Evolutionary conservation across 23 tunicate species (phyloP), one percentile per base, ranked within the genome.

Genomic region (Halocynthia aurantium): DNA sequence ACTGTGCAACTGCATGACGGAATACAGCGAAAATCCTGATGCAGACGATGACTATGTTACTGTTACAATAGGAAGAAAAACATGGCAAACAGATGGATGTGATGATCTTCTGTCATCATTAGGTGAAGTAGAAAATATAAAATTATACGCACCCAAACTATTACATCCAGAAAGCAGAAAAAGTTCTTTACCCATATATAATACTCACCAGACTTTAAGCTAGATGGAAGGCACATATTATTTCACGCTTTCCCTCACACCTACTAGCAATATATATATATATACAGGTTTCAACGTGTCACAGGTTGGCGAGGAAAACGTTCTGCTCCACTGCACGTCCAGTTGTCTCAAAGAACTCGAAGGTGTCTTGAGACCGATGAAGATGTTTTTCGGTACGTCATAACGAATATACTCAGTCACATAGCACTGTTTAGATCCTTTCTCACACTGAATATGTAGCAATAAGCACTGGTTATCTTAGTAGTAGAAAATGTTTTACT

Each of bases 31-130:
- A 2, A 65, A 15, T 20, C 15, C 10, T 1, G 31, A 65, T 65
- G 19, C 22, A 8, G 56, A 11, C 63, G 13, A 20, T 20, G 76
- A 56, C 10, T 49, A 22, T 20, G 57, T 44, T 11, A 49, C 55
- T 52, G 18, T 17, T 70, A 49, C 50, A 0, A 51, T 84, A 49
- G 61, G 53, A 13, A 51, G 77, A 77, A 77, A 70, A 6, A 50
- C 70, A 10, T 84, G 82, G 82, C 75, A 69, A 62, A 57, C 70
- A 2, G 77, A 84, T 5, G 88, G 88, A 40, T 72, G 61, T 6
- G 65, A 76, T 50, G 72, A 68, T 8, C 12, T 84, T 55, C 51
- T 84, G 0, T 15, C 50, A 13, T 8, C 50, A 13, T 57, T 77
- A 22, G 88, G 88, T 84, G 10, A 0, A 31, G 44, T 31, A 31